Evolutionary conservation across 2,888 invertebrate species (phyloP), one percentile per base, ranked within the genome.

Genomic region (Melinaea menophilus): DNA sequence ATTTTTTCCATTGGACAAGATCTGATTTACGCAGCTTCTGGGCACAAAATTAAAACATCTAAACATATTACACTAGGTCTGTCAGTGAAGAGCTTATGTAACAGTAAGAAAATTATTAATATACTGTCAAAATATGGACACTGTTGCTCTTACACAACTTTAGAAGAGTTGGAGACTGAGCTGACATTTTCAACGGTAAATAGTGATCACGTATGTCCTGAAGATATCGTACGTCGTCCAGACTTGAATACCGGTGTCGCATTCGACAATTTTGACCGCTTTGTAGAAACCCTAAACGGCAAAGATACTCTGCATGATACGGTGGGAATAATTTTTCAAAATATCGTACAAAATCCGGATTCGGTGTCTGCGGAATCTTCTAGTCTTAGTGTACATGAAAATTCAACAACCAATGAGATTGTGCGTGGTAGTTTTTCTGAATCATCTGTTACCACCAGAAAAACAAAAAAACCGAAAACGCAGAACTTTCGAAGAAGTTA

Each of bases 301-400:
- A 70, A 68, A 62, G 67, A 71, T 59, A 71, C 71, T 55, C 31
- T 70, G 91, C 93, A 55, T 93, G 93, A 75, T 88, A 94, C 69
- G 94, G 95, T 64, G 34, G 61, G 64, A 13, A 60, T 58, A 41
- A 61, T 64, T 61, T 65, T 61, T 58, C 61, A 61, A 37, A 57
- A 64, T 59, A 59, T 63, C 59, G 58, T 62, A 58, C 58, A 62
- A 41, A 56, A 61, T 61, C 61, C 56, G 58, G 58, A 62, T 61
- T 51, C 57, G 48, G 61, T 62, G 56, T 56, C 63, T 47, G 13
- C 55, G 61, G 65, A 62, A 62, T 62, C 65, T 65, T 62, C 62
- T 62, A 65, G 59, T 57, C 62, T 59, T 65, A 35, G 35, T 35
- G 35, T 35, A 35, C 31, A 47, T 60, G 59, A 63, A 63, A 60